Percentiles rank a stretch among this genome's conserved stretches.
Conservation (phyloP, 2,113 vertebrate species). For the Micromys minutus region DNA sequence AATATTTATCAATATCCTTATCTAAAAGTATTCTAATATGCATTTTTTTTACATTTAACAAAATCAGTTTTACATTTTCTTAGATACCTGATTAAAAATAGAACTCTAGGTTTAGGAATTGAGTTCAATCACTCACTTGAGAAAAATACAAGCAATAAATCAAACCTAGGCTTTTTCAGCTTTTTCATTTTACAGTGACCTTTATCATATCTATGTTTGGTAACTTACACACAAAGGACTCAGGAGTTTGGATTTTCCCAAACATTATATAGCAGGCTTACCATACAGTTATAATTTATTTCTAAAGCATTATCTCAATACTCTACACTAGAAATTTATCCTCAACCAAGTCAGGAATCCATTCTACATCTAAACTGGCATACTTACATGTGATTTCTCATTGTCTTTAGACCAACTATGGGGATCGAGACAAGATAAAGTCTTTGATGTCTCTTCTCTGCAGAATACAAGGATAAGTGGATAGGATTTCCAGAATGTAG, state of each 20-base stretch:
- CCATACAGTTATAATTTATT: not conserved
- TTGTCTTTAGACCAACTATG: accelerated
- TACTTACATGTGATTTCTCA: not conserved
- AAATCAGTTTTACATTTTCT: no score
- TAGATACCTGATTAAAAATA: not conserved
- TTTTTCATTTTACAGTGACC: not conserved
- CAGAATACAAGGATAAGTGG: no score
- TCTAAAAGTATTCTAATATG: not conserved
- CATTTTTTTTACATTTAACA: not conserved
- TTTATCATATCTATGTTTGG: not conserved
- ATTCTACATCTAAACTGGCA: not conserved
- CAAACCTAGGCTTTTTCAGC: not conserved
- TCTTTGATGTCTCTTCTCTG: no score
- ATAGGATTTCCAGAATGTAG: not conserved
- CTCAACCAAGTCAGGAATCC: not conserved
- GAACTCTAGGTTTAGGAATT: not conserved
- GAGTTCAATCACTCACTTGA: not conserved
- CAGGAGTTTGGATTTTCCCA: not conserved
- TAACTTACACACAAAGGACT: not conserved
- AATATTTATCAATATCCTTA: not conserved
- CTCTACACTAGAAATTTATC: not conserved
- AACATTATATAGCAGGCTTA: not conserved
- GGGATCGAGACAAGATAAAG: accelerated
- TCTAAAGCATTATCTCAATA: not conserved
- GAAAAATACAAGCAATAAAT: not conserved